Evolutionary conservation across 2,888 invertebrate species (phyloP), one percentile per base, ranked within the genome.

Genomic region (Trichopoda pennipes): DNA sequence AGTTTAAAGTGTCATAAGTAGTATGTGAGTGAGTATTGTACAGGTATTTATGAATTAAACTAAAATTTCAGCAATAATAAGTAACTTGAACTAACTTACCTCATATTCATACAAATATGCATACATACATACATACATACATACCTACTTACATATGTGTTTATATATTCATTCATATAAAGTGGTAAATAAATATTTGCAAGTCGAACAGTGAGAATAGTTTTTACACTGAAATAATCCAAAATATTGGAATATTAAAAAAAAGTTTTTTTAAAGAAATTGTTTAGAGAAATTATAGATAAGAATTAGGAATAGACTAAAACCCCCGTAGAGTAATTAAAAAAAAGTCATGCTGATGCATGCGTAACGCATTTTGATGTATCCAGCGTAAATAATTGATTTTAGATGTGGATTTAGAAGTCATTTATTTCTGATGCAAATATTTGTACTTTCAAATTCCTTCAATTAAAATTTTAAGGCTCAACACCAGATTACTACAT

Each of bases 1-100:
- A 76, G 70, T 75, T 82, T 79, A 72, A 79, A 82, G 70, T 82
- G 78, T 82, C 70, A 78, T 66, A 68, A 56, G 70, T 55, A 66
- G 56, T 35, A 35, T 8, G 35, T 44, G 32, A 63, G 35, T 70
- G 23, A 28, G 4, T 28, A 28, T 28, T 28, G 19, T 60, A 61
- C 23, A 49, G 51, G 38, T 75, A 75, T 75, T 75, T 66, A 58
- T 75, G 58, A 66, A 75, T 58, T 75, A 66, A 73, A 58, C 66
- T 51, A 38, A n/a, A 49, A 4, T 49, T 75, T 66, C 19, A 28
- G 64, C 49, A 63, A 56, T 74, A 56, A 38, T 44, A 66, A 58
- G 47, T 49, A 38, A 74, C 12, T 58, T 66, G 35, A 66, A 66
- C 23, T 47, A 66, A 66, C 49, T 75, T 64, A 60, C 28, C 42